phyloP scores from a whole-genome alignment of 2,888 invertebrate genomes.

The Oscheius sp. region DNA sequence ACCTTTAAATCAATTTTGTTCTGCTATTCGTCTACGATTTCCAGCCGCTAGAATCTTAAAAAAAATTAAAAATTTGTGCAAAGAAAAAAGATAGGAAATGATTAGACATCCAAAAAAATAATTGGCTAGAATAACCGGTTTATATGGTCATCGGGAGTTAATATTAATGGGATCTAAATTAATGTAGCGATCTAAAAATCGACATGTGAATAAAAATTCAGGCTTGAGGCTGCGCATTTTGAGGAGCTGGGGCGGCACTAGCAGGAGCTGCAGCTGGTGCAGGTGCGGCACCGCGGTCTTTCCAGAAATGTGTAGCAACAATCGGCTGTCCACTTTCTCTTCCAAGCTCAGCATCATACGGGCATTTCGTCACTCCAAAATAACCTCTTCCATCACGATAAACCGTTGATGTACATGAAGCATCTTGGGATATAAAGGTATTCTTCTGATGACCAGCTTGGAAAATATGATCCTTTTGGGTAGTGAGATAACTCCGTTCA shows the following conservation, averaged over 20 bases:
- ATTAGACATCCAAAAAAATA: too few species aligned
- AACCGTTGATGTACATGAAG: neutral
- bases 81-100: too few species aligned
- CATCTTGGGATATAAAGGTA: conserved; percentile 12
- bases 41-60: too few species aligned
- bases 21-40: too few species aligned
- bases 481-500: neutral
- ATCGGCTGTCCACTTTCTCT: neutral
- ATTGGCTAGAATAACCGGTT: too few species aligned
- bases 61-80: too few species aligned
- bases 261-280: neutral
- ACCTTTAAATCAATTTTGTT: too few species aligned
- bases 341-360: conserved; percentile 14
- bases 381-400: conserved; percentile 12
- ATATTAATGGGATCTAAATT: too few species aligned
- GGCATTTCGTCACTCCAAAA: conserved; percentile 3
- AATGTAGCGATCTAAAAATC: neutral
- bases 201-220: neutral
- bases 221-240: neutral
- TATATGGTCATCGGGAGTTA: too few species aligned
- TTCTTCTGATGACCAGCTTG: neutral
- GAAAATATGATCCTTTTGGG: neutral
- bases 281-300: too few species aligned
- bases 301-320: conserved; percentile 11
- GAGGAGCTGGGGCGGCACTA: neutral